Conservation (phyloP, 2,888 invertebrate species). For the Athalia circularis region DNA sequence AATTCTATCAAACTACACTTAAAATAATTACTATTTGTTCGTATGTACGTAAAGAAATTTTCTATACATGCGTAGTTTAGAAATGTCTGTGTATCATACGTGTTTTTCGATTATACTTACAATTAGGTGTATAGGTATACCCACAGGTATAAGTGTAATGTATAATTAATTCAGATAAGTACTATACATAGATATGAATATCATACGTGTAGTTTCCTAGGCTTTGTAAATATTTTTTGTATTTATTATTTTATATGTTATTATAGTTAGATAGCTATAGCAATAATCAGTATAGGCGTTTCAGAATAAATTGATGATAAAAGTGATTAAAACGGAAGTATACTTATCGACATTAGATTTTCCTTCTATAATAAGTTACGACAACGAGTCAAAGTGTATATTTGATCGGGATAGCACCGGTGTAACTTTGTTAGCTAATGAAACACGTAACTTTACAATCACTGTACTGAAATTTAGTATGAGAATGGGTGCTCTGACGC, state of each 20-base stretch:
- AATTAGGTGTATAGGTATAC: neutral
- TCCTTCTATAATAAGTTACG: too few species aligned
- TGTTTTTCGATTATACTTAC: neutral
- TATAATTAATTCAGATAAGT: conserved; percentile 14
- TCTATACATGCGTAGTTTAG: conserved; percentile 12
- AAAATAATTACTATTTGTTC: conserved; percentile 24
- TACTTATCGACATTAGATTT: too few species aligned
- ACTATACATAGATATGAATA: conserved; percentile 10
- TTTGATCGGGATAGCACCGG: too few species aligned
- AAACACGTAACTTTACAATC: too few species aligned
- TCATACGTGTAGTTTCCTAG: neutral
- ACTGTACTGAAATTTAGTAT: too few species aligned
- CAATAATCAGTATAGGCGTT: neutral
- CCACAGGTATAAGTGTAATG: neutral
- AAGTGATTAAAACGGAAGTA: conserved; percentile 11
- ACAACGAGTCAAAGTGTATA: too few species aligned
- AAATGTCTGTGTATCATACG: conserved; percentile 35
- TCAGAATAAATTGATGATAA: conserved; percentile 40
- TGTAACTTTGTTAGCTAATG: too few species aligned
- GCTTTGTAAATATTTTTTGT: conserved; percentile 43
- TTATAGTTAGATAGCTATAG: conserved; percentile 12
- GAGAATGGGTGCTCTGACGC: too few species aligned
- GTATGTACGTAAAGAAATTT: conserved; percentile 22
- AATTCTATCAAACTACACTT: conserved; percentile 1
- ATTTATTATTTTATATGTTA: conserved; percentile 41